Evolutionary conservation across 2,113 vertebrate species (phyloP).

Genomic region (Paramormyrops kingsleyae): DNA sequence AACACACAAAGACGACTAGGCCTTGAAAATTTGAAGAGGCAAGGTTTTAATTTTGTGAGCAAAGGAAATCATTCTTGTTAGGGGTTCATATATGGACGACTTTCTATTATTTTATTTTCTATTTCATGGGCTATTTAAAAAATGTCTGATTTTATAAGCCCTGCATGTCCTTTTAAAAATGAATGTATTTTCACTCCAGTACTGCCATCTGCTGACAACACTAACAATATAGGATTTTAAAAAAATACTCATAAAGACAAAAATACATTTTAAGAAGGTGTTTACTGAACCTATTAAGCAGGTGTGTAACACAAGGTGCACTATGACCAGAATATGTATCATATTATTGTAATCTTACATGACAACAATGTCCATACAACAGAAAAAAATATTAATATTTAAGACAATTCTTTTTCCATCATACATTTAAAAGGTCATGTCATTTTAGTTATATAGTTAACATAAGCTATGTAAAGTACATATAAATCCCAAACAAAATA

Average conservation of each 20-base stretch:
- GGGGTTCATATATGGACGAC: not conserved
- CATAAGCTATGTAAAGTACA: not conserved
- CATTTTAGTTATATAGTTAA: not conserved
- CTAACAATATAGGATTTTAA: not conserved
- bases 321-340: not conserved
- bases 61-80: not conserved
- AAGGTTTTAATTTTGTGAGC: not conserved
- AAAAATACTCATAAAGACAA: not conserved
- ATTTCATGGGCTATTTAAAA: not conserved
- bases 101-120: not conserved
- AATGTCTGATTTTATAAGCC: not conserved
- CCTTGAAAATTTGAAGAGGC: conserved; percentile 1
- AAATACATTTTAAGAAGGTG: not conserved
- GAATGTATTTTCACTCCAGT: not conserved
- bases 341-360: not conserved
- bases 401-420: not conserved
- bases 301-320: not conserved
- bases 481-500: not conserved
- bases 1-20: not conserved
- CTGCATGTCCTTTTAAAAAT: not conserved
- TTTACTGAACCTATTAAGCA: not conserved
- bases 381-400: not conserved
- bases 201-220: conserved; percentile 9
- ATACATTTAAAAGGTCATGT: not conserved
- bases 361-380: not conserved